Conservation (phyloP, 2,113 vertebrate species). For the Pagrus major region DNA sequence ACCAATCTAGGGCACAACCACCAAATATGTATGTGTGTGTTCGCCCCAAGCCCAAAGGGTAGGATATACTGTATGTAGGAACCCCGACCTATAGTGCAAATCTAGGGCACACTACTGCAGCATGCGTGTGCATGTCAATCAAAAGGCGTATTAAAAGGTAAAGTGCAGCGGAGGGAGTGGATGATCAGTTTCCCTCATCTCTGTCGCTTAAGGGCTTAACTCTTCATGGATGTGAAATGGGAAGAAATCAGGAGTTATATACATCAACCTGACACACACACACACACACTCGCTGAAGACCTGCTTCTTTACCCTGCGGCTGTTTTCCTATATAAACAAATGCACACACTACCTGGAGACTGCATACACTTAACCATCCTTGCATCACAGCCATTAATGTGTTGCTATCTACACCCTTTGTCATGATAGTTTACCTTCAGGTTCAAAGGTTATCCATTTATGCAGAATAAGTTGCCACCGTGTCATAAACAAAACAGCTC, state of each 20-base stretch:
- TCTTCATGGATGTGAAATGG: constrained; percentile 48
- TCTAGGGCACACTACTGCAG: constrained; percentile 52
- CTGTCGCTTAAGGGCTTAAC: constrained; percentile 53
- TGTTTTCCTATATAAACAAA: constrained; percentile 30
- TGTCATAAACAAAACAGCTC: neutral
- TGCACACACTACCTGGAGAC: constrained; percentile 29
- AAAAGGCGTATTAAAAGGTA: constrained; percentile 53
- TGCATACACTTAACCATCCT: neutral
- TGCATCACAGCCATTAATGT: neutral
- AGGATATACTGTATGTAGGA: constrained; percentile 29
- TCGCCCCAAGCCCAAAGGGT: constrained; percentile 33
- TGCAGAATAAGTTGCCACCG: neutral
- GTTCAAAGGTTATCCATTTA: constrained; percentile 32
- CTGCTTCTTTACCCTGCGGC: constrained; percentile 9
- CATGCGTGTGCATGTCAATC: constrained; percentile 56
- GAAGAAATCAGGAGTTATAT: constrained; percentile 56
- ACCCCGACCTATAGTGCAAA: constrained; percentile 54
- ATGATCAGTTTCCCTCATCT: constrained; percentile 53
- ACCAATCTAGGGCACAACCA: constrained; percentile 38
- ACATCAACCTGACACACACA: constrained; percentile 58
- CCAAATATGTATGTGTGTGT: constrained; percentile 20
- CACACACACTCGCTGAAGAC: constrained; percentile 11
- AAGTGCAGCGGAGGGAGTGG: constrained; percentile 32
- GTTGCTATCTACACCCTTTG: neutral
- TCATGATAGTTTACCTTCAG: constrained; percentile 20